A percentile compares a stretch with the other conserved stretches of the same genome.
These are phyloP conservation scores for Albula glossodonta DNA, from an alignment of 2,113 vertebrate genomes.

Conservation along the genomic window DNA sequence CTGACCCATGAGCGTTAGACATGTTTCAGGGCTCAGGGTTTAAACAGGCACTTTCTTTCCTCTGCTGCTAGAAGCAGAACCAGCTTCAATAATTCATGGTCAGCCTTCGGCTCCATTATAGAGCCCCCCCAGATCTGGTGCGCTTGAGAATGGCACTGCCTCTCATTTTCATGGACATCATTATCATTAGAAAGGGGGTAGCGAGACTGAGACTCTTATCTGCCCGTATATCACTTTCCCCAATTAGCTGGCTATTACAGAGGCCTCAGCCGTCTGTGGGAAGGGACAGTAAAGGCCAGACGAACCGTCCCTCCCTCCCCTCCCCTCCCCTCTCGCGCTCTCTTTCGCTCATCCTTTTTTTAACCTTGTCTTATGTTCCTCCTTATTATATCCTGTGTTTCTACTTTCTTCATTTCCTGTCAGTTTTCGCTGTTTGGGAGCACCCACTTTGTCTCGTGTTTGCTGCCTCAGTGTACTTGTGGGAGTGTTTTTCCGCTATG, in stretches of 20 bases:
- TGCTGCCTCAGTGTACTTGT: no score
- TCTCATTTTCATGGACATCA: conserved; percentile 5
- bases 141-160: neutral
- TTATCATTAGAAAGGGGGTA: conserved; percentile 25
- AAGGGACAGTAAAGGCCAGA: neutral
- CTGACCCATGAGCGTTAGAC: neutral
- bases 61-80: conserved; percentile 35
- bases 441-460: no score
- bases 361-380: neutral
- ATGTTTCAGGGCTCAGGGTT: neutral
- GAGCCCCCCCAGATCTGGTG: conserved; percentile 14
- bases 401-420: neutral
- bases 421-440: neutral
- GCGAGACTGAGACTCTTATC: conserved; percentile 17
- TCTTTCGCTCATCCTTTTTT: neutral
- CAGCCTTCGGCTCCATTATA: conserved; percentile 45
- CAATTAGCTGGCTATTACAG: neutral
- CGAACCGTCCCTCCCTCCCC: neutral
- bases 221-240: neutral
- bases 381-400: neutral
- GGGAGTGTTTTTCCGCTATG: no score
- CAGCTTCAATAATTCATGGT: conserved; percentile 60
- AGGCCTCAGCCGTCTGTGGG: neutral
- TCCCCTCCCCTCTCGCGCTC: neutral
- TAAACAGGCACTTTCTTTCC: neutral